These are phyloP conservation scores for Eleginops maclovinus DNA, from an alignment of 2,113 vertebrate species.

Conservation along the genomic window DNA sequence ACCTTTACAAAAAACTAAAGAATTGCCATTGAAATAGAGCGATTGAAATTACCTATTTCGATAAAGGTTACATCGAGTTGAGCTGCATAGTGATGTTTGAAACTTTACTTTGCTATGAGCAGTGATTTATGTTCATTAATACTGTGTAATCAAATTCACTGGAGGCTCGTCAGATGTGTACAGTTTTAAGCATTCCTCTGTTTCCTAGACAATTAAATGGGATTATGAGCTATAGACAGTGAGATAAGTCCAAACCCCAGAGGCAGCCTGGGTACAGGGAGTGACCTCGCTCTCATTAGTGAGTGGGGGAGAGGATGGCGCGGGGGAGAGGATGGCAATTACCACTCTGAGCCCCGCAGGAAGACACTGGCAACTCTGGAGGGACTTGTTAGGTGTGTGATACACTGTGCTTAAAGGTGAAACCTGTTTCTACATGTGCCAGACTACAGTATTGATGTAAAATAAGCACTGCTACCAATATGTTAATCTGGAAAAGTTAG, in stretches of 20 bases:
- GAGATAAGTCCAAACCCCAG: conserved; percentile 35
- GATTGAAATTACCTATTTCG: no score
- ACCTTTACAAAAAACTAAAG: background rate
- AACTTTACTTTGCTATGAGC: no score
- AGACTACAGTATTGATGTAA: conserved; percentile 10
- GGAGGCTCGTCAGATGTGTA: conserved; percentile 29
- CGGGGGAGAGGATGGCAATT: conserved; percentile 68
- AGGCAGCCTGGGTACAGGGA: conserved; percentile 38
- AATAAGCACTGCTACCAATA: background rate
- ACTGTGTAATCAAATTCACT: background rate
- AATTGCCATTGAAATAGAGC: no score
- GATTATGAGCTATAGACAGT: conserved; percentile 59
- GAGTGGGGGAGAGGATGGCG: conserved; percentile 57
- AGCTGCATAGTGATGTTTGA: no score
- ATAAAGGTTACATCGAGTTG: no score
- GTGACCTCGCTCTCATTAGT: conserved; percentile 71
- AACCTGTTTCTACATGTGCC: conserved; percentile 22
- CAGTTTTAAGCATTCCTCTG: conserved; percentile 58
- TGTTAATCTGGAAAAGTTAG: background rate
- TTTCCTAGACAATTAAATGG: conserved; percentile 58
- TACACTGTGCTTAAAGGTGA: conserved; percentile 47
- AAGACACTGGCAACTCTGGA: conserved; percentile 42
- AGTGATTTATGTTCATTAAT: no score
- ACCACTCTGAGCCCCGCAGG: conserved; percentile 57
- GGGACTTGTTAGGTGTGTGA: conserved; percentile 69